phyloP scores from a whole-genome alignment of 2,113 vertebrate species.

The Chrysochloris asiatica region DNA sequence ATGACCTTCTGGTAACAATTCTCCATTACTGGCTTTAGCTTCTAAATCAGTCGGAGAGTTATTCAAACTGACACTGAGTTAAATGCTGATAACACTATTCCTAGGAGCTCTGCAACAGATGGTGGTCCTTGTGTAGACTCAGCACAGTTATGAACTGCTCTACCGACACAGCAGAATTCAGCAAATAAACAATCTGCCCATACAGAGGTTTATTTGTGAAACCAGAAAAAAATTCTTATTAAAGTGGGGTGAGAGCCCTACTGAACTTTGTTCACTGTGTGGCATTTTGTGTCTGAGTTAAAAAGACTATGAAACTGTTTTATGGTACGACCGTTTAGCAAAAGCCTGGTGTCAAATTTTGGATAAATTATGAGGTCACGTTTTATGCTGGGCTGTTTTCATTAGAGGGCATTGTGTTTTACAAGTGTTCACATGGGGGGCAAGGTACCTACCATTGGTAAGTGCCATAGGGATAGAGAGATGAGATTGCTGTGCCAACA shows the following conservation, averaged over 20 bases:
- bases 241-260: background rate
- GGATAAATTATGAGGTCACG: conserved; percentile 51
- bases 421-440: background rate
- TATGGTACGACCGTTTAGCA: background rate
- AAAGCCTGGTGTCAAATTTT: conserved; percentile 46
- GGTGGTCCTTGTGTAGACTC: conserved; percentile 43
- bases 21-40: background rate
- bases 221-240: background rate
- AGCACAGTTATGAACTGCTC: background rate
- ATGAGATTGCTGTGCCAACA: conserved; percentile 35
- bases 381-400: conserved; percentile 38
- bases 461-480: background rate
- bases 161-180: conserved; percentile 4
- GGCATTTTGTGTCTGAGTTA: conserved; percentile 22
- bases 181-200: background rate
- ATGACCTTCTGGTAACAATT: background rate
- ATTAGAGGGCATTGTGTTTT: conserved; percentile 47
- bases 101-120: conserved; percentile 53
- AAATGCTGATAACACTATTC: conserved; percentile 41
- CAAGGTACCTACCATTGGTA: background rate
- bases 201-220: conserved; percentile 47
- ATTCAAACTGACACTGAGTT: background rate
- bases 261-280: conserved; percentile 34
- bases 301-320: conserved; percentile 34
- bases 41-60: background rate